Base-by-base conservation (phyloP, 2,888 invertebrate species). In the Dromius quadrimaculatus region DNA sequence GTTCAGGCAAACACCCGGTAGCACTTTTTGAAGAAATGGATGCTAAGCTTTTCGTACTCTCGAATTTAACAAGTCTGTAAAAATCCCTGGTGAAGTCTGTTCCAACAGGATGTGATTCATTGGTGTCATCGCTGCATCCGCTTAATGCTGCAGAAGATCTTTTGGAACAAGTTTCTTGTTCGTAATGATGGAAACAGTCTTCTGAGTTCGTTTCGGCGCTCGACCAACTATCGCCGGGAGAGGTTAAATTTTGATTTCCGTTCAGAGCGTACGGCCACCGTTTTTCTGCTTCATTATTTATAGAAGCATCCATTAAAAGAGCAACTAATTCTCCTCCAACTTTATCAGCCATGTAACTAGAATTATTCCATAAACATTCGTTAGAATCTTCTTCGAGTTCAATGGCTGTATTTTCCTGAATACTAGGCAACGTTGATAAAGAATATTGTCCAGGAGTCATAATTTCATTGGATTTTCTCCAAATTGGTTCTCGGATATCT, bases 61-160 rank as follows among this genome's bases (percentile, higher is more conserved):
- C 92, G 78, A 92, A 92, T 82, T 92, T 92, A 50, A 92, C 92
- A 73, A 92, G 86, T 28, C 91, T 87, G 79, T 92, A 92, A 81
- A 92, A 92, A 81, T 92, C 92, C 74, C 92, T 84, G 2, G 92
- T 92, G 77, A 92, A 92, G 80, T 92, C 91, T 9, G 90, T 87
- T 15, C 91, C 91, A 15, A 90, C 85, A 38, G 87, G 87, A 0
- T 90, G 87, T 72, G 89, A 85, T 77, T 90, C 89, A 5, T 82
- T 80, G 3, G 85, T 84, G 73, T 90, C 90, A 77, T 90, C 90
- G 79, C 86, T 86, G 73, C 84, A 85, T 1, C 89, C 89, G 74
- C 90, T 90, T 65, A 90, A 79, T 2, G 90, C 90, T 2, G 89
- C 87, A 47, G 90, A 90, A 0, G 90, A 90, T 75, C 90, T 83